phyloP scores from a whole-genome alignment of 2,113 vertebrate species.

The Notarius quadriscutis region DNA sequence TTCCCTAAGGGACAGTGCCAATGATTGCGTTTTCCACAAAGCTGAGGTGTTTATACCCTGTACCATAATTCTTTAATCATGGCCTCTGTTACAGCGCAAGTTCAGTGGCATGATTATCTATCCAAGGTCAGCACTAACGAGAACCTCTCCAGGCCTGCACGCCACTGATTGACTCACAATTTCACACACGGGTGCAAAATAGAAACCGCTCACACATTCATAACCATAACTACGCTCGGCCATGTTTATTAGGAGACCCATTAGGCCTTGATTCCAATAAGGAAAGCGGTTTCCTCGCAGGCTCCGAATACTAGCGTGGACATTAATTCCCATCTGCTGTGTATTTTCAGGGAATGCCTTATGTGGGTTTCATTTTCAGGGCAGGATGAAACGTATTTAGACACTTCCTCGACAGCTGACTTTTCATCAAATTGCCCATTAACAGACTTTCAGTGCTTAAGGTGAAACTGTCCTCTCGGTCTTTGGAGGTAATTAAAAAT shows the following conservation, averaged over 20 bases:
- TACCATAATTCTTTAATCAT: conserved; percentile 74
- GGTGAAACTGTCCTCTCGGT: conserved; percentile 48
- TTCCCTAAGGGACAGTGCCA: conserved; percentile 44
- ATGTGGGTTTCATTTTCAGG: conserved; percentile 7
- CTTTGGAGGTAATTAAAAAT: conserved; percentile 73
- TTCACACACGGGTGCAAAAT: conserved; percentile 64
- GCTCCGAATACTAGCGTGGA: conserved; percentile 11
- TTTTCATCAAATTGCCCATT: conserved; percentile 46
- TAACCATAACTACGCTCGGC: conserved; percentile 51
- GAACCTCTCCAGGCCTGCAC: conserved; percentile 62
- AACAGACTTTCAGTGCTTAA: conserved; percentile 61
- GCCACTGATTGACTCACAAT: conserved; percentile 68
- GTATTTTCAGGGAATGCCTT: conserved; percentile 22
- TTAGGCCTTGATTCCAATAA: conserved; percentile 45
- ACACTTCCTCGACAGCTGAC: conserved; percentile 25
- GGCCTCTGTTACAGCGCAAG: conserved; percentile 61
- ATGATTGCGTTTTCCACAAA: conserved; percentile 53
- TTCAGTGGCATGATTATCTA: conserved; percentile 72
- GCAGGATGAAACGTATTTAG: conserved; percentile 4
- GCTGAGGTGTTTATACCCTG: conserved; percentile 63
- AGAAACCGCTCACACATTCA: conserved; percentile 67
- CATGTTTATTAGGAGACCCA: conserved; percentile 60
- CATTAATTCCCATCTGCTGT: conserved; percentile 25
- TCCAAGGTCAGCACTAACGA: conserved; percentile 75
- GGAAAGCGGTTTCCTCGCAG: conserved; percentile 14